phyloP scores from a whole-genome alignment of 2,797 vertebrate species.

The Pantherophis vulpinus region DNA sequence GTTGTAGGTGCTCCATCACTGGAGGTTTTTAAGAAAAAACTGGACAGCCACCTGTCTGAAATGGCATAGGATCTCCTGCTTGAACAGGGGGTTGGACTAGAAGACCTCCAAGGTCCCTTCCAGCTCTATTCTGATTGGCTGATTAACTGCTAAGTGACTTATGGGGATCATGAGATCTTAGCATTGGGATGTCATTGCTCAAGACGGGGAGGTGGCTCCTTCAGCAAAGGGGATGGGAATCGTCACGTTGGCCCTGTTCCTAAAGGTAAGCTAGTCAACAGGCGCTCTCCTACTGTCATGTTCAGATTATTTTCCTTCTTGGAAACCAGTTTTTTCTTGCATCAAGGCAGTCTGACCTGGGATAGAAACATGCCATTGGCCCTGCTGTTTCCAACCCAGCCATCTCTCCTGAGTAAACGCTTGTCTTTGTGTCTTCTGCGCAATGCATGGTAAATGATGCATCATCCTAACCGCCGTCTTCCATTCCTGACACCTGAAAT shows the following conservation, averaged over 20 bases:
- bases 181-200: not conserved
- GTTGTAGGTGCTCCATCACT: not conserved
- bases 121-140: too few species aligned
- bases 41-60: too few species aligned
- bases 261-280: too few species aligned
- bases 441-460: too few species aligned
- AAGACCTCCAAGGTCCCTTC: not conserved
- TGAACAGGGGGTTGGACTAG: not conserved
- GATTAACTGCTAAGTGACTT: not conserved
- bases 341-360: not conserved
- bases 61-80: not conserved
- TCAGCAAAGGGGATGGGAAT: not conserved
- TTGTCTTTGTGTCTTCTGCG: not conserved
- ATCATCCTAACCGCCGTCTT: not conserved
- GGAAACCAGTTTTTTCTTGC: not conserved
- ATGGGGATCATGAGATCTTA: not conserved
- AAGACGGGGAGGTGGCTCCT: not conserved
- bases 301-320: not conserved
- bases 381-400: not conserved
- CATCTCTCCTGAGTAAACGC: not conserved
- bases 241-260: too few species aligned
- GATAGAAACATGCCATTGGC: not conserved
- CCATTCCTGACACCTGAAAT: not conserved
- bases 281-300: not conserved
- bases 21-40: too few species aligned